Evolutionary conservation across 2,797 vertebrate genomes (phyloP).

Genomic region (Rousettus madagascariensis): DNA sequence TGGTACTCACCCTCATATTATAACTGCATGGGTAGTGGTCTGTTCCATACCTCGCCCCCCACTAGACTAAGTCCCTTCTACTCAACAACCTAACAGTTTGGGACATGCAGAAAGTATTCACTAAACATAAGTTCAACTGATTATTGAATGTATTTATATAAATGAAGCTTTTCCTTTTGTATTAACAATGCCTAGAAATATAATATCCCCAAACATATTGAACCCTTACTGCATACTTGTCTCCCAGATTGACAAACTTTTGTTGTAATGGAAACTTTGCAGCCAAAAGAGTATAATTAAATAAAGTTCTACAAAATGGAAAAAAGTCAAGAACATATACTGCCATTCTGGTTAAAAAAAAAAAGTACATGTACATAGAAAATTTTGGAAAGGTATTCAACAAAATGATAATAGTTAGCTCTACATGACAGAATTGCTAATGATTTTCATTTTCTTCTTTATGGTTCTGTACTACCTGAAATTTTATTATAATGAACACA

Average conservation of each 20-base stretch:
- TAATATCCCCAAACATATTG: neutral
- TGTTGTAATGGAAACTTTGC: conserved; percentile 29
- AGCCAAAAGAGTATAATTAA: conserved; percentile 7
- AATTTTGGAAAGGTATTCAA: conserved; percentile 3
- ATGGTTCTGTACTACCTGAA: neutral
- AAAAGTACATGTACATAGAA: neutral
- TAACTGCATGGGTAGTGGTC: neutral
- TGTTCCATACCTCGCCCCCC: neutral
- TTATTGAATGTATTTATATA: neutral
- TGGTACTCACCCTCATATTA: neutral
- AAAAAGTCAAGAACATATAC: neutral
- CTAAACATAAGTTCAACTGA: neutral
- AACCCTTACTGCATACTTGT: neutral
- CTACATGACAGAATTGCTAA: neutral
- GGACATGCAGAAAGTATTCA: neutral
- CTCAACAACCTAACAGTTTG: neutral
- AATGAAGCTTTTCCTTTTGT: neutral
- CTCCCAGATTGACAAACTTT: neutral
- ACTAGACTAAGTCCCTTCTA: neutral
- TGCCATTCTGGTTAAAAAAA: conserved; percentile 19
- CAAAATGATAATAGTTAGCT: neutral
- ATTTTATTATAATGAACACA: conserved; percentile 12
- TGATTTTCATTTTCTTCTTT: neutral
- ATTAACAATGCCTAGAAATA: neutral
- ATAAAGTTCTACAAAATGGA: conserved; percentile 11